Percentiles rank a stretch among this genome's conserved stretches.
Conservation (phyloP, 35 echinoderm and acorn worm genomes). For the Chiridota heheva region DNA sequence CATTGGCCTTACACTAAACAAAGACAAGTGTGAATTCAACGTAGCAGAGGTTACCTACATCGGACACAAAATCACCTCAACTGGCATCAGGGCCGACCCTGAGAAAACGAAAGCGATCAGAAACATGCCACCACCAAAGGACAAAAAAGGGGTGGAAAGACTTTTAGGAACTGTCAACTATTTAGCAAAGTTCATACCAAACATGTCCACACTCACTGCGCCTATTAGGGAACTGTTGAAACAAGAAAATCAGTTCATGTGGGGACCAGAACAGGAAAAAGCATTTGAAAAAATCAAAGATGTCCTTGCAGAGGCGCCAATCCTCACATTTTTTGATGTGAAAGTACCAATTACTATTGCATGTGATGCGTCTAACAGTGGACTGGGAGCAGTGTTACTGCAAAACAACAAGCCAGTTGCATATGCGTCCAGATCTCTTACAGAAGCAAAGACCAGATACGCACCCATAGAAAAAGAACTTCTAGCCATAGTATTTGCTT, state of each 20-base stretch:
- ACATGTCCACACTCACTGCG: conserved; percentile 42
- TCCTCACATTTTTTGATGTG: conserved; percentile 40
- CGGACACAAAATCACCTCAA: conserved; percentile 52
- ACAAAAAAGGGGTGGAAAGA: conserved; percentile 21
- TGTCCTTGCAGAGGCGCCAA: conserved; percentile 2
- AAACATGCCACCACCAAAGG: conserved; percentile 15
- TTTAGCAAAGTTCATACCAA: conserved; percentile 46
- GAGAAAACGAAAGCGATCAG: conserved; percentile 30
- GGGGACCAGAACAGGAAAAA: conserved; percentile 24
- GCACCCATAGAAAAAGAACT: conserved; percentile 49
- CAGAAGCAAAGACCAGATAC: conserved; percentile 23
- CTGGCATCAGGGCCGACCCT: conserved; percentile 45
- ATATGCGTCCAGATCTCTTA: conserved; percentile 42
- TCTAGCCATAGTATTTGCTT: conserved; percentile 36
- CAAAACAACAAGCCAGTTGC: conserved; percentile 53
- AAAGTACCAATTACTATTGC: conserved; percentile 20
- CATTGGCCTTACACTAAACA: conserved; percentile 31
- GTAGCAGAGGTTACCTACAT: conserved; percentile 48
- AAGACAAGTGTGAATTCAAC: conserved; percentile 39
- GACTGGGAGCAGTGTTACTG: conserved; percentile 41
- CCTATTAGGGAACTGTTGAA: conserved; percentile 38
- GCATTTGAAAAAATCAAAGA: conserved; percentile 28
- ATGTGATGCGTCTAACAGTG: conserved; percentile 29
- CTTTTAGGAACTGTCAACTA: conserved; percentile 45
- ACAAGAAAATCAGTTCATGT: conserved; percentile 16